Evolutionary conservation across 2,888 invertebrate genomes (phyloP), one percentile per base, ranked within the genome.

Genomic region (Acanthococcus lagerstroemiae): DNA sequence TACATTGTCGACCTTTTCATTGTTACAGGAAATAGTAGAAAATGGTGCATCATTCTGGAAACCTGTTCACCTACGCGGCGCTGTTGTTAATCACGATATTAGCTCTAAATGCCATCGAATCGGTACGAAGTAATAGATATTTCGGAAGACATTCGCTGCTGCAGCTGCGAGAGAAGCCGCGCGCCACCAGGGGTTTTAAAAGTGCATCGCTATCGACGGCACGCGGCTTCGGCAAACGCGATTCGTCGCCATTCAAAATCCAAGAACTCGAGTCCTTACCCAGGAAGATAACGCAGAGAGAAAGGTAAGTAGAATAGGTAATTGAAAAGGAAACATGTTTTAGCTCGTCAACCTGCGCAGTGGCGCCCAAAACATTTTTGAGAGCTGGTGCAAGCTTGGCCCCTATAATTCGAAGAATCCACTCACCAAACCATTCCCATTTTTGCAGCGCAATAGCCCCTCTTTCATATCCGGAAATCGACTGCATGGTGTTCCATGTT

Each of bases 181-280:
- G 83, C 4, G 80, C 83, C 0, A 83, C 82, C 26, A 78, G 84
- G 60, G 83, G 83, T 26, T 84, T 84, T 76, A 82, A 83, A 74
- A 82, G 83, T 74, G 80, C 82, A 66, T 82, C 82, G 72, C 72
- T 80, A 58, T 81, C 83, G 76, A 83, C 83, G 0, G 84, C 84
- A 0, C 75, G 84, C 70, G 83, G 84, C 57, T 84, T 84, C 73
- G 84, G 84, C 58, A 84, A 84, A 76, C 78, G 84, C 24, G 65
- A 44, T 45, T 3, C 58, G 12, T 45, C 58, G 1, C n/a, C n/a
- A n/a, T 27, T 3, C 21, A 55, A 55, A 55, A 3, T 30, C 30
- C 21, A 9, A 15, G 55, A 55, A 6, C 37, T 55, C 17, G 55
- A 55, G 19, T 55, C 55, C 21, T 37, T 37, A 22, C 37, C 37